Conservation (phyloP, 2,113 vertebrate species). For the Entosphenus tridentatus region DNA sequence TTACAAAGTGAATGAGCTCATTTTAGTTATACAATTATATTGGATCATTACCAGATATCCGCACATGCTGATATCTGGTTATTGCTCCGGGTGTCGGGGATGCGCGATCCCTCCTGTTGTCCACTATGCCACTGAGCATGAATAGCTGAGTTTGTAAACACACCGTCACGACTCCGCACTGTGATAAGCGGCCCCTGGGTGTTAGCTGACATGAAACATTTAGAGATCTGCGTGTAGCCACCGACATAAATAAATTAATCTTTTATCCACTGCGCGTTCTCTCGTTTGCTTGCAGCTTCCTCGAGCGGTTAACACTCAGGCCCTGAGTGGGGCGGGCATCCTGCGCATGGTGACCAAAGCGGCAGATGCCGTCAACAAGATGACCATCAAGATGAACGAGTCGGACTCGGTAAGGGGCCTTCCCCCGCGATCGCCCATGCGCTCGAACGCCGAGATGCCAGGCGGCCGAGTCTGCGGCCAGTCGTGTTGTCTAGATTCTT, state of each 20-base stretch:
- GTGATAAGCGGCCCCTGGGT: too few species aligned
- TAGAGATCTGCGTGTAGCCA: too few species aligned
- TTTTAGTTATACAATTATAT: not conserved
- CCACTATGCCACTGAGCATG: slow-evolving; percentile 29
- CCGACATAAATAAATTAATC: too few species aligned
- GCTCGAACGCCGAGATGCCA: too few species aligned
- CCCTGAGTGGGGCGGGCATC: slow-evolving; percentile 88
- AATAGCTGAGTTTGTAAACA: too few species aligned
- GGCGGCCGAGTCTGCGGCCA: too few species aligned
- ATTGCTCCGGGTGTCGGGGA: slow-evolving; percentile 27
- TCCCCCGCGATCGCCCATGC: too few species aligned
- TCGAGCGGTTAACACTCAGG: slow-evolving; percentile 88
- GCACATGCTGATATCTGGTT: slow-evolving; percentile 18
- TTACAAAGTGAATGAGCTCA: not conserved
- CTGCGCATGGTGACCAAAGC: slow-evolving; percentile 97
- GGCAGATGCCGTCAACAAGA: slow-evolving; percentile 99
- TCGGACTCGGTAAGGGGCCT: slow-evolving; percentile 76
- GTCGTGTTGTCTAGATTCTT: too few species aligned
- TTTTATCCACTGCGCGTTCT: slow-evolving; percentile 15
- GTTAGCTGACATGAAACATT: too few species aligned
- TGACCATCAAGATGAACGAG: slow-evolving; percentile 99
- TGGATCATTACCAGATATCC: not conserved
- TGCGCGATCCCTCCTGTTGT: slow-evolving; percentile 52
- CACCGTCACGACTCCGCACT: too few species aligned
- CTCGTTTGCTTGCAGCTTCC: slow-evolving; percentile 89